These are phyloP conservation scores for Coendou prehensilis DNA, from an alignment of 2,797 vertebrate species.

Conservation along the genomic window DNA sequence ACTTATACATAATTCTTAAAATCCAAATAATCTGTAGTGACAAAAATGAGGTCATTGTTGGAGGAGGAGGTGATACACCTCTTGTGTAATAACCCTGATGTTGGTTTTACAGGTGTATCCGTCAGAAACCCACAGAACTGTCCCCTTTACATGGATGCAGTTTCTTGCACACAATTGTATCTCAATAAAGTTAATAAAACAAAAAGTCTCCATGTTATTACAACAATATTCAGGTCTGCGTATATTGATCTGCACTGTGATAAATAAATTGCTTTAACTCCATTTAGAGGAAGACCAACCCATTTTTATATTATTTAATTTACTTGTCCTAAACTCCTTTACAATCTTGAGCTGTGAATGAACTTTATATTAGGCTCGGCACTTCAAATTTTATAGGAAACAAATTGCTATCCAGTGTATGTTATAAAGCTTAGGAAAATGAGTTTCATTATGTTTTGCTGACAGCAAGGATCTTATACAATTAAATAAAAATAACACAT, in stretches of 20 bases:
- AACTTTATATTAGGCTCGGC: background rate
- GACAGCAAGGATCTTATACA: background rate
- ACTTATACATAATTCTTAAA: background rate
- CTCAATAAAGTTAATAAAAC: background rate
- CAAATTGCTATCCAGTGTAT: background rate
- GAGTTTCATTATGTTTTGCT: background rate
- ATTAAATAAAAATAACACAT: background rate
- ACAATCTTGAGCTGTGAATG: background rate
- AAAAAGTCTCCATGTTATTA: background rate
- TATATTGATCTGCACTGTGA: background rate
- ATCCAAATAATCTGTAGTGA: background rate
- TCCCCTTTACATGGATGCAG: background rate
- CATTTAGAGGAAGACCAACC: background rate
- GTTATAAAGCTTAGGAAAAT: background rate
- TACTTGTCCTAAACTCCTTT: background rate
- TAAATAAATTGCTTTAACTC: constrained; percentile 21
- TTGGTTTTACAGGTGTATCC: background rate
- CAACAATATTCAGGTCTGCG: background rate
- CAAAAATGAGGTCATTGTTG: background rate
- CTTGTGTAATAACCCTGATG: no score
- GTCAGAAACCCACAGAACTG: background rate
- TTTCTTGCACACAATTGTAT: background rate
- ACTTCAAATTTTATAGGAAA: background rate
- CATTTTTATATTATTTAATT: constrained; percentile 42
- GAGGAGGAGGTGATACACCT: background rate